These are phyloP conservation scores for Agonum fuliginosum DNA, from an alignment of 2,888 invertebrate genomes.

Conservation along the genomic window DNA sequence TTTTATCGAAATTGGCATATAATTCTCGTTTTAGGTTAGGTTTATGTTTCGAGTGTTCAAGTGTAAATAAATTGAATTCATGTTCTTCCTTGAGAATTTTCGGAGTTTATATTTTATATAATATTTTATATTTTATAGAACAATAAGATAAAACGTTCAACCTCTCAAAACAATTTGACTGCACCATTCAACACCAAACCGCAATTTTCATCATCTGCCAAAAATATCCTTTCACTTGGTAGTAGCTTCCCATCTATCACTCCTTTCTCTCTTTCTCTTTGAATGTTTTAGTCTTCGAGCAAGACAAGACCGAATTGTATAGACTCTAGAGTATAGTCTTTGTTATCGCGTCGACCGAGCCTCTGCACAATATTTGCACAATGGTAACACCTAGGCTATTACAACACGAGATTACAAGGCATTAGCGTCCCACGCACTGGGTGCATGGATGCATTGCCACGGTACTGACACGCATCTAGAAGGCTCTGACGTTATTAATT, in stretches of 20 bases:
- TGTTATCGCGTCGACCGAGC: conserved; percentile 37
- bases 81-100: no score
- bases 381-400: conserved; percentile 52
- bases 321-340: conserved; percentile 1
- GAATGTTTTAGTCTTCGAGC: no score
- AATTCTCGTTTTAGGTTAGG: no score
- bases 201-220: conserved; percentile 21
- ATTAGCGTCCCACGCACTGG: conserved; percentile 27
- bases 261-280: conserved; percentile 29
- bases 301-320: no score
- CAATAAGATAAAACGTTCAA: no score
- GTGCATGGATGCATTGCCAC: conserved; percentile 24
- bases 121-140: no score
- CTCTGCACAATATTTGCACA: conserved; percentile 51
- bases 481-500: conserved; percentile 39
- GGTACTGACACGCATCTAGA: conserved; percentile 33
- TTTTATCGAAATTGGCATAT: no score
- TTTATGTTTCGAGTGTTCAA: no score
- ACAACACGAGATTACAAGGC: conserved; percentile 51
- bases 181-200: no score
- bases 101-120: no score
- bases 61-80: no score
- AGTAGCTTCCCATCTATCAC: conserved; percentile 19
- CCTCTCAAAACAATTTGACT: no score
- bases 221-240: conserved; percentile 31